These are phyloP conservation scores for Stichodactyla mertensii DNA, from an alignment of 64 coral and sea anemone genomes.

Conservation along the genomic window DNA sequence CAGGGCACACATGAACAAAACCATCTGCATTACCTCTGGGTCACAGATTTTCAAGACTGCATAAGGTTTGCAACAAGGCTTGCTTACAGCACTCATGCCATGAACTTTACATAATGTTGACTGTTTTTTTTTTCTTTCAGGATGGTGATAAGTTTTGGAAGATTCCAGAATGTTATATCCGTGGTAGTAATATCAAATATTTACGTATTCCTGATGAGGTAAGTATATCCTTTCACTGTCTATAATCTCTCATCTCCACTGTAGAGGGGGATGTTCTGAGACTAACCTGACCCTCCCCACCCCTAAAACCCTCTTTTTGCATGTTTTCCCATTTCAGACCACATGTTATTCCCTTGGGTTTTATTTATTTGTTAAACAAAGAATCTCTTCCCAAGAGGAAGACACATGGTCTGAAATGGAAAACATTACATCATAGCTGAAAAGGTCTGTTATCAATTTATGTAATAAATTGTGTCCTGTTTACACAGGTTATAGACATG, in stretches of 20 bases:
- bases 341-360: neutral
- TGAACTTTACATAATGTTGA: no score
- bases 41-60: no score
- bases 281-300: neutral
- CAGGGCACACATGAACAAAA: no score
- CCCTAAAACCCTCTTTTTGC: neutral
- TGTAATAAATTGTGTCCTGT: neutral
- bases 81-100: no score
- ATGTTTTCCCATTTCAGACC: neutral
- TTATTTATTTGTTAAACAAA: no score
- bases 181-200: conserved; percentile 98
- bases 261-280: neutral
- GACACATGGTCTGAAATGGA: no score
- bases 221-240: neutral
- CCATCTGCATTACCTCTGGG: no score
- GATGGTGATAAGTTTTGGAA: conserved; percentile 99
- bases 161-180: conserved; percentile 95
- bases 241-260: neutral
- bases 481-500: conserved; percentile 49
- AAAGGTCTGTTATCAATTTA: no score
- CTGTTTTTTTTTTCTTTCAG: neutral
- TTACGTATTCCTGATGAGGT: conserved; percentile 99
- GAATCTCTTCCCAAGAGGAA: no score
- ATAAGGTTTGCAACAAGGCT: no score
- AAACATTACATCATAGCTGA: no score